Base-by-base conservation (phyloP, 1,140 invertebrate genomes). In the Rhopalosiphum maidis region DNA sequence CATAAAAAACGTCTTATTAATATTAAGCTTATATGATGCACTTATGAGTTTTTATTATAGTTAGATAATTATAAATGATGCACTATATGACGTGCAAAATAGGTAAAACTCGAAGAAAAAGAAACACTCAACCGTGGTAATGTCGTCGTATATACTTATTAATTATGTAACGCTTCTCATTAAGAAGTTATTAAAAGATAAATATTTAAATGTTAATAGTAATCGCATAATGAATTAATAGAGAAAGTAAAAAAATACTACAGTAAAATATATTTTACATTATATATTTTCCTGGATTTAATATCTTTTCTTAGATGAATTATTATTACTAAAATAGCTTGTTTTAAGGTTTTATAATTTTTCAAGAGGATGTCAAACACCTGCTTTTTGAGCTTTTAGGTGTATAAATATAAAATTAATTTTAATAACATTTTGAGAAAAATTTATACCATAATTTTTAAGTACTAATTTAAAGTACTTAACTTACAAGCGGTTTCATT, bases 171-270 rank as follows among this genome's bases (percentile, higher is more conserved):
- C 30, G 3, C 22, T 25, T 90, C 25, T 41, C 37, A 90, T 90
- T 90, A 55, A 55, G 35, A 54, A 60, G 3, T 25, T 55, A 55
- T 55, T 90, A 90, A 41, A 90, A 90, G 11, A 30, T 90, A 6
- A 55, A 46, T 89, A 55, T 89, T 89, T 54, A 88, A 35, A 54
- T 55, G 30, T 48, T 87, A n/a, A 77, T n/a, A 87, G 85, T 43
- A n/a, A 5, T 51, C 87, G 87, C 46, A 35, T 89, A 54, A 89
- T 89, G 23, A 37, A 55, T 37, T 54, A 25, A 35, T 8, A 23
- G 51, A 55, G 88, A 90, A 90, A 90, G 88, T 7, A 11, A 88
- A 88, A 51, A 86, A 88, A 55, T 54, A 55, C 54, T 8, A 30
- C 23, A 54, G 37, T 41, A 35, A 43, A n/a, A 46, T 86, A 30